These are phyloP conservation scores for Mugil cephalus DNA, from an alignment of 2,113 vertebrate genomes.

Conservation along the genomic window DNA sequence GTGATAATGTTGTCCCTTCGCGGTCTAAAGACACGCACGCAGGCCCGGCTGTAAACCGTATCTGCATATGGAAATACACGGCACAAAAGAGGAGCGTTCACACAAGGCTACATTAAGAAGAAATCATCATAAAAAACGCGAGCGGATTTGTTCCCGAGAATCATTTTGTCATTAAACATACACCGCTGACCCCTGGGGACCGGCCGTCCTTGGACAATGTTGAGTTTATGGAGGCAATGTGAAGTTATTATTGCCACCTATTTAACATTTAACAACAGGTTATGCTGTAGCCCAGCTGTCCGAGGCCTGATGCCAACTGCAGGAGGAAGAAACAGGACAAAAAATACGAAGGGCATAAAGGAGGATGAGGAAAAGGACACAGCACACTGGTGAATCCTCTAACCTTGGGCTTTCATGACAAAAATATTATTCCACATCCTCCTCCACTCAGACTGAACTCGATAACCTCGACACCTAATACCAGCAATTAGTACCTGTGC, in stretches of 20 bases:
- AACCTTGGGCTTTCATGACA: constrained; percentile 53
- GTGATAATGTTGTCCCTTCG: background rate
- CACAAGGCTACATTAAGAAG: background rate
- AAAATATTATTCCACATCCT: background rate
- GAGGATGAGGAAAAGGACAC: constrained; percentile 21
- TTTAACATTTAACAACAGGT: background rate
- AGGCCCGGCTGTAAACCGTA: background rate
- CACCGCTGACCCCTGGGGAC: no score
- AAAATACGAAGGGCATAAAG: background rate
- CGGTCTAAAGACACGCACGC: background rate
- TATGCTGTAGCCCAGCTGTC: background rate
- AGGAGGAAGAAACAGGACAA: constrained; percentile 39
- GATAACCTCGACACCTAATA: background rate
- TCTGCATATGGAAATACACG: constrained; percentile 40
- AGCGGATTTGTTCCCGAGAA: background rate
- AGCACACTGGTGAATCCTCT: constrained; percentile 8
- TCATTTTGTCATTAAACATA: background rate
- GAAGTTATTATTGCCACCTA: background rate
- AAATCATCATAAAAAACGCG: background rate
- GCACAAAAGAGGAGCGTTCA: background rate
- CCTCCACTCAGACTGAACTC: constrained; percentile 20
- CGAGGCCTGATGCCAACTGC: background rate
- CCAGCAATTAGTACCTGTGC: background rate
- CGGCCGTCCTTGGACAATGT: no score
- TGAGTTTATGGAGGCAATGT: no score